Conservation (phyloP, 2,888 invertebrate species). For the Protonemura montana region DNA sequence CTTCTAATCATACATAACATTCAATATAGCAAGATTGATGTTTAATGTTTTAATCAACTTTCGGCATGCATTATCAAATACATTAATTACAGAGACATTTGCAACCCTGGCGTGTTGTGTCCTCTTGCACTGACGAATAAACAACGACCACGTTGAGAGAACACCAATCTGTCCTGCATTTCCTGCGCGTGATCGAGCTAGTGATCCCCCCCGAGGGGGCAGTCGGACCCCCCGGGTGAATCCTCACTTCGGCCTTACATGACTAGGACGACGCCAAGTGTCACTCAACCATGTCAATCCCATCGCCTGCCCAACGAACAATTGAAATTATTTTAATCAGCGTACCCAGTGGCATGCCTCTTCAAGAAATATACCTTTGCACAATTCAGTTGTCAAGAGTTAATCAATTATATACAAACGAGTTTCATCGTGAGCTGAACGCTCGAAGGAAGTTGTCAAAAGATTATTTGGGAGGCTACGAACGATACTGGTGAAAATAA, state of each 20-base stretch:
- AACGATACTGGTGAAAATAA: background rate
- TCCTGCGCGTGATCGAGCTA: too few relatives aligned
- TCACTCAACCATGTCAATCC: slow-evolving; percentile 8
- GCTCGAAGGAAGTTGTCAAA: background rate
- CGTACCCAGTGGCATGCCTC: slow-evolving; percentile 4
- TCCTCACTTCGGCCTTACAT: background rate
- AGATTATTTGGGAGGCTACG: background rate
- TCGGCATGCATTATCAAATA: too few relatives aligned
- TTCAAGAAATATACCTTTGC: background rate
- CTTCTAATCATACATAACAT: too few relatives aligned
- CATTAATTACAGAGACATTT: too few relatives aligned
- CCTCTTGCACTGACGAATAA: too few relatives aligned
- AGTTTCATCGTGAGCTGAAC: background rate
- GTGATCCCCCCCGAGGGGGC: background rate
- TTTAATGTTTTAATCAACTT: too few relatives aligned
- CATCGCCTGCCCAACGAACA: background rate
- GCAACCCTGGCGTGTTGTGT: too few relatives aligned
- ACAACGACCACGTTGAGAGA: too few relatives aligned
- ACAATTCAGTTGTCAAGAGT: background rate
- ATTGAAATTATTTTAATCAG: slow-evolving; percentile 20
- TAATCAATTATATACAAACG: background rate
- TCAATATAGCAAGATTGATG: too few relatives aligned
- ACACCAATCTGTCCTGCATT: too few relatives aligned
- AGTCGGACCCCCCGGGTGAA: background rate
- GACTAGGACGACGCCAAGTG: background rate